Evolutionary conservation across 2,113 vertebrate species (phyloP).

Genomic region (Eulacestoma nigropectus): DNA sequence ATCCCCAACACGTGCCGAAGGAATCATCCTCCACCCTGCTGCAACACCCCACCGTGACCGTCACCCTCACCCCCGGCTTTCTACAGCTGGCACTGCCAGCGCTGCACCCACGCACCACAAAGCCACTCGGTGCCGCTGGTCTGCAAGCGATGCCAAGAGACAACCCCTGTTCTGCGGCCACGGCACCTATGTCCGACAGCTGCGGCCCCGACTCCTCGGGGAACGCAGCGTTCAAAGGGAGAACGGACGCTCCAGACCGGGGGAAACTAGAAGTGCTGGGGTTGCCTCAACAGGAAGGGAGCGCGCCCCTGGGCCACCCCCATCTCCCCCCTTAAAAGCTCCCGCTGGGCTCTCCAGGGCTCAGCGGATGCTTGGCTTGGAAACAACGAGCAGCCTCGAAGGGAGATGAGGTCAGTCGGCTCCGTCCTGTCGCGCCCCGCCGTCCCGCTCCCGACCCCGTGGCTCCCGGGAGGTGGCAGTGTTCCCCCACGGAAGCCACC

Average conservation of each 20-base stretch:
- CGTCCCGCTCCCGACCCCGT: neutral
- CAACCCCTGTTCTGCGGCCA: neutral
- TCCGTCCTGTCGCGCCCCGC: neutral
- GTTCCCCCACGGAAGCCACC: conserved; percentile 43
- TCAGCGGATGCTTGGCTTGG: neutral
- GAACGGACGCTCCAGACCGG: neutral
- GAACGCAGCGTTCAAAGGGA: neutral
- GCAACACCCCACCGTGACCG: neutral
- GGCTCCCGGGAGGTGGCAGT: conserved; percentile 72
- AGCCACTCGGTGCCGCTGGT: neutral
- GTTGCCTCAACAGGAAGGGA: neutral
- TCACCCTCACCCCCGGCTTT: neutral
- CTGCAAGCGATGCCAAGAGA: neutral
- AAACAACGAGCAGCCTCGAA: neutral
- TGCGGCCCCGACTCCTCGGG: neutral
- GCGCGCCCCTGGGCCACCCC: rapidly evolving
- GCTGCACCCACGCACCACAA: neutral
- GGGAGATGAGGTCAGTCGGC: rapidly evolving
- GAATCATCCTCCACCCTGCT: neutral
- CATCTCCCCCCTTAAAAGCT: rapidly evolving
- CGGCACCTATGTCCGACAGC: neutral
- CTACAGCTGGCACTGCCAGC: neutral
- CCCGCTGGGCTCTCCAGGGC: neutral
- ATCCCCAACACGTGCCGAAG: neutral
- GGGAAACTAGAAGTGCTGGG: neutral